These are phyloP conservation scores for Tyrannus savana DNA, from an alignment of 2,113 vertebrate genomes.

Conservation along the genomic window DNA sequence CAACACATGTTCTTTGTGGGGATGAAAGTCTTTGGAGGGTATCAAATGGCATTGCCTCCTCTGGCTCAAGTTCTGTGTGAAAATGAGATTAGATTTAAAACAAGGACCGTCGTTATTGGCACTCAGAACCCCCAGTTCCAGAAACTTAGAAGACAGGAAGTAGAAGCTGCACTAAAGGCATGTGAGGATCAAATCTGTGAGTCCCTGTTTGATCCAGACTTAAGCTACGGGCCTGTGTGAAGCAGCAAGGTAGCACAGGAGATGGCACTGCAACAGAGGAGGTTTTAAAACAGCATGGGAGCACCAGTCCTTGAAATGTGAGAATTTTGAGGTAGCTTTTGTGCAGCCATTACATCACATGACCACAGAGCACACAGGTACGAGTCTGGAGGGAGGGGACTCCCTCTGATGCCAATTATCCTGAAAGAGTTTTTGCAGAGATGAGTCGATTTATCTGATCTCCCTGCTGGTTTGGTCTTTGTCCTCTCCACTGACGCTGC, in stretches of 20 bases:
- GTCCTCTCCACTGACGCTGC: background rate
- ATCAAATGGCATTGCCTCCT: background rate
- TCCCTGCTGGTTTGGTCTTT: background rate
- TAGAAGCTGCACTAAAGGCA: background rate
- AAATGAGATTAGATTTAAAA: slow-evolving; percentile 19
- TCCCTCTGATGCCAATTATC: background rate
- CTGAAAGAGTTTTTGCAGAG: background rate
- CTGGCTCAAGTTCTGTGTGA: background rate
- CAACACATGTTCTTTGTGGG: background rate
- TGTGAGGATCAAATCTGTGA: background rate
- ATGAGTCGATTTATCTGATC: background rate
- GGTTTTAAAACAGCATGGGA: background rate
- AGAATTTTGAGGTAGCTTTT: background rate
- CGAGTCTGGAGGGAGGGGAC: background rate
- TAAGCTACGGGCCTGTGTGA: background rate
- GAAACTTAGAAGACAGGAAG: background rate
- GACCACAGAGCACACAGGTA: background rate
- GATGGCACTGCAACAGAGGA: background rate
- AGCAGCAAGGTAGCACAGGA: background rate
- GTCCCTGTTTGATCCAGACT: background rate
- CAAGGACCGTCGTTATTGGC: background rate
- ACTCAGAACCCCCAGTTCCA: background rate
- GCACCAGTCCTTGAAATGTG: background rate
- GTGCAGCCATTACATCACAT: background rate
- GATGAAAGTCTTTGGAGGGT: background rate